These are phyloP conservation scores for Tenthredo scrophulariae DNA, from an alignment of 2,888 invertebrate species.

Conservation along the genomic window DNA sequence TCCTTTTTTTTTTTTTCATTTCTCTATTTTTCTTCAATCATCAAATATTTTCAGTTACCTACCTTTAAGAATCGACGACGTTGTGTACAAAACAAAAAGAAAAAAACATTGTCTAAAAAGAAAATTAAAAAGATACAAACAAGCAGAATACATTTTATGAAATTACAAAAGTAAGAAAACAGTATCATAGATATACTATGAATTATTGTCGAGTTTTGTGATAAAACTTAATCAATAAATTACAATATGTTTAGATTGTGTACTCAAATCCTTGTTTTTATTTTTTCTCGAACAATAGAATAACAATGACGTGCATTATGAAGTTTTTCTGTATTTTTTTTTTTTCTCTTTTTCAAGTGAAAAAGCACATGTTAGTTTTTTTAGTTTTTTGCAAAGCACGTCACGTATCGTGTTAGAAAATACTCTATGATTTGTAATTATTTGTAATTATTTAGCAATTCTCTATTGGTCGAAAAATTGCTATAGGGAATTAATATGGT, in stretches of 20 bases:
- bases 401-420: background rate
- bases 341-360: background rate
- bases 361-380: background rate
- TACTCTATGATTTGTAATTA: background rate
- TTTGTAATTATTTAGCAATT: background rate
- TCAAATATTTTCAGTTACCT: constrained; percentile 9
- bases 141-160: background rate
- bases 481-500: background rate
- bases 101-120: background rate
- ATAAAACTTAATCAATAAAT: constrained; percentile 23
- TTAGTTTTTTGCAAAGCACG: background rate
- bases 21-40: background rate
- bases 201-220: background rate
- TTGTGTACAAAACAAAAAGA: background rate
- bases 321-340: no score
- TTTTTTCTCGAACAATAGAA: background rate
- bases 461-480: background rate
- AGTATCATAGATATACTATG: constrained; percentile 8
- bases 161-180: background rate
- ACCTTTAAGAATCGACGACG: background rate
- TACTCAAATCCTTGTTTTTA: background rate
- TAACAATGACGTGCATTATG: background rate
- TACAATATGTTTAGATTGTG: background rate
- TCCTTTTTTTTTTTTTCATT: background rate
- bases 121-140: background rate